Percentiles rank a stretch among this genome's conserved stretches.
Conservation (phyloP, 2,113 vertebrate genomes). For the Benitochromis conjunctus region DNA sequence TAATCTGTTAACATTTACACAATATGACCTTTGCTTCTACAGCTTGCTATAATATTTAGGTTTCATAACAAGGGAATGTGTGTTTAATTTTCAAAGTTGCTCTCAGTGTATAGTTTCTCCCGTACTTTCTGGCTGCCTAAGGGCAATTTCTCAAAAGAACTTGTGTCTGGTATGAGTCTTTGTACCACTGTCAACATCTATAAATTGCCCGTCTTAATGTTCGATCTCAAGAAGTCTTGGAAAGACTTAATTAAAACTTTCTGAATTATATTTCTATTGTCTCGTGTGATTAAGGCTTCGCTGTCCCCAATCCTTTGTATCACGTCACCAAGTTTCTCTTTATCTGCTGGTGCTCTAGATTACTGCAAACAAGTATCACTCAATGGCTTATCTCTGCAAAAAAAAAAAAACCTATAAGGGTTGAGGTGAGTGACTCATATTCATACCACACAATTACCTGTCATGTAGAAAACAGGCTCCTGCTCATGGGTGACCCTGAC, state of each 20-base stretch:
- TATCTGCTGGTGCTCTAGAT: neutral
- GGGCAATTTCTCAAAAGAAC: slow-evolving; percentile 13
- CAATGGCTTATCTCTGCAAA: neutral
- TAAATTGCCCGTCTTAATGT: neutral
- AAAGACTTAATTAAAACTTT: neutral
- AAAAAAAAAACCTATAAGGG: neutral
- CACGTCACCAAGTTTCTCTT: slow-evolving; percentile 1
- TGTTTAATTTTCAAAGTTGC: neutral
- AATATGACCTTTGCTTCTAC: slow-evolving; percentile 2
- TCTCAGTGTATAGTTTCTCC: neutral
- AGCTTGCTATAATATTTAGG: neutral
- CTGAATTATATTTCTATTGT: neutral
- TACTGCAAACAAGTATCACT: neutral
- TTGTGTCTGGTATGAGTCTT: neutral
- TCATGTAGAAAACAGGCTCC: neutral
- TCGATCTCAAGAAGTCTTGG: neutral
- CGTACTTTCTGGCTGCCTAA: neutral
- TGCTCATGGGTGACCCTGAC: neutral
- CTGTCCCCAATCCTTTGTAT: neutral
- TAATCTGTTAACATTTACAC: neutral
- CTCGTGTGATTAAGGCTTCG: neutral
- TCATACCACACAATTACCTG: neutral
- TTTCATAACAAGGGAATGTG: neutral
- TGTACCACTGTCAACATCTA: neutral
- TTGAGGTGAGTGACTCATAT: slow-evolving; percentile 28